Evolutionary conservation across 2,797 vertebrate genomes (phyloP).

Genomic region (Chaunax sp.): DNA sequence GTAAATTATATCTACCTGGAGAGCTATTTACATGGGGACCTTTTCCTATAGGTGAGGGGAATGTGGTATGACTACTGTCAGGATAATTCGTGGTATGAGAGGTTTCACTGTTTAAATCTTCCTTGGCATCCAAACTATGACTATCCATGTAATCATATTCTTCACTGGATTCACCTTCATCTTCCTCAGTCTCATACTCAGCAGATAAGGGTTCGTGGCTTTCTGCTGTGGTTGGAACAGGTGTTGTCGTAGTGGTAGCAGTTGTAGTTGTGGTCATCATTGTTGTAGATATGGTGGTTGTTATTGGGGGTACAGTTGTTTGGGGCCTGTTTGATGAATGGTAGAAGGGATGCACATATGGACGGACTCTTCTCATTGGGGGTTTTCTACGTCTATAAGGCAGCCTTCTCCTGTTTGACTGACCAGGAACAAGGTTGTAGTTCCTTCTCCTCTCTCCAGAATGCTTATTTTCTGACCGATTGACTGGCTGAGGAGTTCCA

Average conservation of each 20-base stretch:
- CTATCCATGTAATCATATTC: slow-evolving; percentile 56
- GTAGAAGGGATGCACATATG: slow-evolving; percentile 34
- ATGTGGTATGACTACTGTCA: slow-evolving; percentile 7
- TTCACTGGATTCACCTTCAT: slow-evolving; percentile 50
- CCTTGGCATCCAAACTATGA: slow-evolving; percentile 38
- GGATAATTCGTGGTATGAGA: slow-evolving; percentile 24
- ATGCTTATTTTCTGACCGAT: slow-evolving; percentile 45
- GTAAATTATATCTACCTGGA: slow-evolving; percentile 6
- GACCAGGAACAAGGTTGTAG: slow-evolving; percentile 43
- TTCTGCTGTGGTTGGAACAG: slow-evolving; percentile 40
- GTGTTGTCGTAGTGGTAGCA: slow-evolving; percentile 11
- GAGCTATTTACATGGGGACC: background rate
- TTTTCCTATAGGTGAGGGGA: slow-evolving; percentile 27
- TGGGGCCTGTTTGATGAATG: slow-evolving; percentile 56
- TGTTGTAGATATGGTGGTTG: slow-evolving; percentile 24
- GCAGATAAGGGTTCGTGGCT: slow-evolving; percentile 30
- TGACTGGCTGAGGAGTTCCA: slow-evolving; percentile 21
- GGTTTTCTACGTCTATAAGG: slow-evolving; percentile 77
- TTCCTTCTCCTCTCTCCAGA: slow-evolving; percentile 52
- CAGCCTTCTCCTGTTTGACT: slow-evolving; percentile 71
- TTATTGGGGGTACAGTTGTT: slow-evolving; percentile 47
- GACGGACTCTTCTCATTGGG: slow-evolving; percentile 64
- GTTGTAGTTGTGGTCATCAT: slow-evolving; percentile 40
- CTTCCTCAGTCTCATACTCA: slow-evolving; percentile 59
- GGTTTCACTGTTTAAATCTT: slow-evolving; percentile 41